Base-by-base conservation (phyloP, 1,140 invertebrate genomes). In the Spodoptera frugiperda region DNA sequence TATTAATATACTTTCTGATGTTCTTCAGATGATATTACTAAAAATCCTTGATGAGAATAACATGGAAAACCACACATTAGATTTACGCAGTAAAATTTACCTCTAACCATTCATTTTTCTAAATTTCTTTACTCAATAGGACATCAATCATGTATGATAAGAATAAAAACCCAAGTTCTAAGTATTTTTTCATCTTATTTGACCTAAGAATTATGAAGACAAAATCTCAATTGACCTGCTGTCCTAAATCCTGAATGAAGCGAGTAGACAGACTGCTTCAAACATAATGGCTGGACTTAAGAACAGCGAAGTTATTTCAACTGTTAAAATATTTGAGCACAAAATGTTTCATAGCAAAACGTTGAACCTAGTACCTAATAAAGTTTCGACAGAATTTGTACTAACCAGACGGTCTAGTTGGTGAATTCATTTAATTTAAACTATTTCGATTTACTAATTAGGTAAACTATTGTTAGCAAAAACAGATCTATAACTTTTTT, bases 341-440 rank as follows among this genome's bases (percentile, higher is more conserved):
- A 55, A 11, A 55, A 46, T 46, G 21, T 68, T 53, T 51, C 53
- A 14, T 19, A 46, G 51, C 15, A 71, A 46, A 21, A 51, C 6
- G 15, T 44, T 68, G 11, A 25, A 39, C 67, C 49, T n/a, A 57
- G 49, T 54, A 39, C n/a, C 67, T 33, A 55, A 55, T 71, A 71
- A 53, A 68, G 65, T 53, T 68, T 68, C 49, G 8, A 15, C 21
- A 53, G 65, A 68, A 68, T 68, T 53, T 53, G 25, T 33, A 68
- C 46, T 51, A 68, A 67, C 63, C 17, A 67, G n/a, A 53, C 30
- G 15, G 53, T 49, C 44, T 48, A 48, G 70, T 61, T 33, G 39
- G 54, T 59, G 55, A 59, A 73, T 72, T 19, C 44, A 72, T 59
- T 57, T 46, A 46, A 72, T 57, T 72, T 72, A 17, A 39, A 55